Percentiles rank a stretch among this genome's conserved stretches.
phyloP scores from a whole-genome alignment of 2,113 vertebrate species.

The Cynopterus brachyotis region DNA sequence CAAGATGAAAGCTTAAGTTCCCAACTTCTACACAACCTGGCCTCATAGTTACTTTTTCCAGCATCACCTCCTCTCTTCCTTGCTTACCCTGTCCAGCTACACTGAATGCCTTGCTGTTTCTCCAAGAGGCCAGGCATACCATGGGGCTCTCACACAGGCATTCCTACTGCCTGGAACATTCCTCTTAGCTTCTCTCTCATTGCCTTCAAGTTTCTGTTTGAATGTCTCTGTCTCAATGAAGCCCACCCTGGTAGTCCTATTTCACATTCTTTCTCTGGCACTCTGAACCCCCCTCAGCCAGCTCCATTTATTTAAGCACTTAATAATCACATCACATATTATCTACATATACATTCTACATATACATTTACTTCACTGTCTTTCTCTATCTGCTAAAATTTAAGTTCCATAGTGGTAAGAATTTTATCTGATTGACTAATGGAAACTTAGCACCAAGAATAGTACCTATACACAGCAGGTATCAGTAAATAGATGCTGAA shows the following conservation, averaged over 20 bases:
- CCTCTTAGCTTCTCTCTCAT: not conserved
- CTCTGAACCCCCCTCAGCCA: no score
- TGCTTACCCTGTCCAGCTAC: not conserved
- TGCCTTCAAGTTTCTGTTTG: not conserved
- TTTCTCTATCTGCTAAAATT: not conserved
- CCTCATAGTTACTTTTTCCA: not conserved
- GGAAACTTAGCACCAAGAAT: not conserved
- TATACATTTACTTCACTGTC: not conserved
- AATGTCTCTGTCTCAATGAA: not conserved
- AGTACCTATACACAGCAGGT: not conserved
- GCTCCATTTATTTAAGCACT: not conserved
- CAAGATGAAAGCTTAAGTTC: not conserved
- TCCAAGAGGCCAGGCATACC: not conserved
- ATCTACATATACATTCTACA: not conserved
- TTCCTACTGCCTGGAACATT: not conserved
- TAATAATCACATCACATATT: not conserved
- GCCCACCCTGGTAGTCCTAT: no score
- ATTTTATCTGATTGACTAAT: not conserved
- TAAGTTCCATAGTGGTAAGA: not conserved
- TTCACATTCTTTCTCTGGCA: not conserved
- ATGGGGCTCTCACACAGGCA: not conserved
- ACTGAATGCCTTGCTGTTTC: no score
- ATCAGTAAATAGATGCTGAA: not conserved
- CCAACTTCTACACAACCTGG: fast-evolving
- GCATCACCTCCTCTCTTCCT: not conserved